Percentiles rank a stretch among this genome's conserved stretches.
phyloP scores from a whole-genome alignment of 2,113 vertebrate species.

The Pyrgilauda ruficollis region DNA sequence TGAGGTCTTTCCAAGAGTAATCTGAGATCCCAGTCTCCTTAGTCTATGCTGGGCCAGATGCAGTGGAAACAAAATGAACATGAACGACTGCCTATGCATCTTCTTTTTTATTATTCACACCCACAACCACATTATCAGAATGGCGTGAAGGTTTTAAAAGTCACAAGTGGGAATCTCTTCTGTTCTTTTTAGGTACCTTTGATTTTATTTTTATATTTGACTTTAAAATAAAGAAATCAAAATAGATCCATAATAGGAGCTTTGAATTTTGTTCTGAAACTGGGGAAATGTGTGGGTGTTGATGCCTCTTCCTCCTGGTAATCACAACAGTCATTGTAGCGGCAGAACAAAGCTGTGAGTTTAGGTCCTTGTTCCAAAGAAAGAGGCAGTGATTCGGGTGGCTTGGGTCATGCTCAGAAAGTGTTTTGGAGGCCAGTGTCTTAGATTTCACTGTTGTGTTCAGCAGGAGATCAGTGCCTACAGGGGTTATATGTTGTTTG shows the following conservation, averaged over 20 bases:
- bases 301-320: not conserved
- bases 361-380: not conserved
- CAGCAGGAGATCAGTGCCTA: not conserved
- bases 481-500: not conserved
- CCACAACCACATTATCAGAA: not conserved
- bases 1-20: not conserved
- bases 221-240: not conserved
- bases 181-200: not conserved
- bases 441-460: not conserved
- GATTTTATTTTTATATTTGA: not conserved
- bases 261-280: not conserved
- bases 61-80: not conserved
- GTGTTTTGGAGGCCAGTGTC: not conserved
- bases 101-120: not conserved
- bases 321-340: not conserved
- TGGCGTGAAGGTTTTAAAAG: not conserved
- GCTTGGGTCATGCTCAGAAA: not conserved
- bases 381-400: not conserved
- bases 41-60: not conserved
- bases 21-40: not conserved
- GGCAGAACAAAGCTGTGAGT: not conserved
- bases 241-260: not conserved
- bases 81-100: not conserved
- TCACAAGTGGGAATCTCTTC: not conserved
- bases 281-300: not conserved